These are phyloP conservation scores for Corvus moneduloides DNA, from an alignment of 2,113 vertebrate species.

Conservation along the genomic window DNA sequence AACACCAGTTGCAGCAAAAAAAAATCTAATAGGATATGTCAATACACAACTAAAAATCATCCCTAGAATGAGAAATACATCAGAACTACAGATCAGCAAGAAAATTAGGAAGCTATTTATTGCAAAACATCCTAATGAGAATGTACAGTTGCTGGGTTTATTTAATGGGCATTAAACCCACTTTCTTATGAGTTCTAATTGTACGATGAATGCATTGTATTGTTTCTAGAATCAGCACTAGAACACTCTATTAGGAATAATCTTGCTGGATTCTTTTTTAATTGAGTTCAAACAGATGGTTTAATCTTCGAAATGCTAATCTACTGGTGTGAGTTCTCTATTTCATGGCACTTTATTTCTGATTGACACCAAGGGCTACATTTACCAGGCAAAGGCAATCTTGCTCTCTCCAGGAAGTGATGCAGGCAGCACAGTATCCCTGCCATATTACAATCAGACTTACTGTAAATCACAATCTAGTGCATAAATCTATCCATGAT, in stretches of 20 bases:
- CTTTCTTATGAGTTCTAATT: slow-evolving; percentile 53
- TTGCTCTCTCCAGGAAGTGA: background rate
- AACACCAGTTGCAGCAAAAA: background rate
- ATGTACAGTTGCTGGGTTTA: background rate
- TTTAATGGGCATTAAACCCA: slow-evolving; percentile 43
- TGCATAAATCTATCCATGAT: background rate
- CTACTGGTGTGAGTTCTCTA: slow-evolving; percentile 25
- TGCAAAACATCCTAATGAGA: background rate
- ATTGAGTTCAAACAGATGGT: slow-evolving; percentile 53
- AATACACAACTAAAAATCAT: background rate
- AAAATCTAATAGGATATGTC: background rate
- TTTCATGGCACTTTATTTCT: slow-evolving; percentile 49
- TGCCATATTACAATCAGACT: background rate
- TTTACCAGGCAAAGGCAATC: slow-evolving; percentile 32
- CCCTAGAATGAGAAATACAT: slow-evolving; percentile 22
- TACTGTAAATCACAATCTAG: background rate
- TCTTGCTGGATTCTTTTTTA: slow-evolving; percentile 26
- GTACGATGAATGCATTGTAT: slow-evolving; percentile 28
- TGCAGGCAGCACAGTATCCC: background rate
- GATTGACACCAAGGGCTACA: background rate
- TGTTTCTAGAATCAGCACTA: slow-evolving; percentile 45
- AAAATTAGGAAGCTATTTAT: slow-evolving; percentile 49
- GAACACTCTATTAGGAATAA: slow-evolving; percentile 24
- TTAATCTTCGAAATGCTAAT: slow-evolving; percentile 56
- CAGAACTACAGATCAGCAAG: background rate